These are phyloP conservation scores for Philonicus albiceps DNA, from an alignment of 2,888 invertebrate genomes.

Conservation along the genomic window DNA sequence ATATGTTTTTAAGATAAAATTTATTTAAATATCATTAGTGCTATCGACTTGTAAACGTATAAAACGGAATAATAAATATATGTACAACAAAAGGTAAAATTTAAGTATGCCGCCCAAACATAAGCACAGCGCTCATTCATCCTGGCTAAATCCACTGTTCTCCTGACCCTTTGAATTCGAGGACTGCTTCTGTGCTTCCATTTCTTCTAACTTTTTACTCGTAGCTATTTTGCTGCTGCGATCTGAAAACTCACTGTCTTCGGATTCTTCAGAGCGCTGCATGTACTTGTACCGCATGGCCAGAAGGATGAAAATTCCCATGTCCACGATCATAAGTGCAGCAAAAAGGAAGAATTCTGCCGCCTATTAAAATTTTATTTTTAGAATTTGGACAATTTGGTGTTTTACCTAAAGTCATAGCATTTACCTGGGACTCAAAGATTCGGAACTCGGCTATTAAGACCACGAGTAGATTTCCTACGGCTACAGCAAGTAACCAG, in stretches of 20 bases:
- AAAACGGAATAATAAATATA: background rate
- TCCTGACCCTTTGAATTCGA: background rate
- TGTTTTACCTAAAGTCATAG: background rate
- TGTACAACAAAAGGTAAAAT: background rate
- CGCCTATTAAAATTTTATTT: constrained; percentile 68
- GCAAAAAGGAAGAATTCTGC: constrained; percentile 89
- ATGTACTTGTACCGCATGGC: constrained; percentile 79
- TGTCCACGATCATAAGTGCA: constrained; percentile 82
- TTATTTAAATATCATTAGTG: background rate
- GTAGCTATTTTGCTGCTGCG: background rate
- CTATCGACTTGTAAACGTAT: background rate
- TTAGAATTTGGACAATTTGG: background rate
- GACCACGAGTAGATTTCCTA: constrained; percentile 93
- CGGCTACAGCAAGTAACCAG: constrained; percentile 91
- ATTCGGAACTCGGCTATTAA: constrained; percentile 64
- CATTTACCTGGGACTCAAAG: constrained; percentile 55
- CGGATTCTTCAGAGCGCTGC: constrained; percentile 56
- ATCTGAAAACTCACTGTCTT: constrained; percentile 47
- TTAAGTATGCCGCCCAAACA: background rate
- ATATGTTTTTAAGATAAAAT: background rate
- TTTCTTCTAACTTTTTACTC: background rate
- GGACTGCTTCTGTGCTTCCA: background rate
- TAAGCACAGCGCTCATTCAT: background rate
- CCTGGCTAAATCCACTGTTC: background rate
- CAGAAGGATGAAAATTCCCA: constrained; percentile 82